These are phyloP conservation scores for Entomobrya proxima DNA, from an alignment of 2,888 invertebrate species.

Conservation along the genomic window DNA sequence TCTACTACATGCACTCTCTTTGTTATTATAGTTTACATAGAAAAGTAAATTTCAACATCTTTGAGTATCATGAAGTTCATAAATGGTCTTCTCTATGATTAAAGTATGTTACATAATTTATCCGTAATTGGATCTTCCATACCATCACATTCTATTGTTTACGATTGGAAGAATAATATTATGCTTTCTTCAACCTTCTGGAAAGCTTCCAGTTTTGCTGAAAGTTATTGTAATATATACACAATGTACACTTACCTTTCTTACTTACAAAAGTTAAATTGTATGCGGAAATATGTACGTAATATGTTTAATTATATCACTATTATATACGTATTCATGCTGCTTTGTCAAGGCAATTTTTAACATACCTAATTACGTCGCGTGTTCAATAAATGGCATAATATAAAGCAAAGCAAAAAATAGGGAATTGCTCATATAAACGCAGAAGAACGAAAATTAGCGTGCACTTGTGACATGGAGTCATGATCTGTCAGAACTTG, in stretches of 20 bases:
- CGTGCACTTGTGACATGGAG: no score
- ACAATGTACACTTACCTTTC: conserved; percentile 28
- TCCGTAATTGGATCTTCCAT: neutral
- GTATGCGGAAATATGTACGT: neutral
- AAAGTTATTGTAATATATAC: no score
- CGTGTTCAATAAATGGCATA: no score
- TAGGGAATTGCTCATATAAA: no score
- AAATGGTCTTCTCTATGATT: neutral
- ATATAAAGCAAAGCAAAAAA: no score
- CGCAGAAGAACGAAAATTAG: no score
- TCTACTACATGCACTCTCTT: no score
- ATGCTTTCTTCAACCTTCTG: neutral
- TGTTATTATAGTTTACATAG: neutral
- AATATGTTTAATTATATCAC: no score
- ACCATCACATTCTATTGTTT: neutral
- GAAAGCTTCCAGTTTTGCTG: conserved; percentile 20
- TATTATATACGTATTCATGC: no score
- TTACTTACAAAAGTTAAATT: neutral
- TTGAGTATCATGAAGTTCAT: neutral
- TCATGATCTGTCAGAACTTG: no score
- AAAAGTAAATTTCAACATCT: neutral
- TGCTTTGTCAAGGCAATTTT: no score
- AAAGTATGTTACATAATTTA: neutral
- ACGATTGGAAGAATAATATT: neutral
- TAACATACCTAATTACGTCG: no score